Conservation (phyloP, 1,140 invertebrate genomes). For the Meloidogyne floridensis region DNA sequence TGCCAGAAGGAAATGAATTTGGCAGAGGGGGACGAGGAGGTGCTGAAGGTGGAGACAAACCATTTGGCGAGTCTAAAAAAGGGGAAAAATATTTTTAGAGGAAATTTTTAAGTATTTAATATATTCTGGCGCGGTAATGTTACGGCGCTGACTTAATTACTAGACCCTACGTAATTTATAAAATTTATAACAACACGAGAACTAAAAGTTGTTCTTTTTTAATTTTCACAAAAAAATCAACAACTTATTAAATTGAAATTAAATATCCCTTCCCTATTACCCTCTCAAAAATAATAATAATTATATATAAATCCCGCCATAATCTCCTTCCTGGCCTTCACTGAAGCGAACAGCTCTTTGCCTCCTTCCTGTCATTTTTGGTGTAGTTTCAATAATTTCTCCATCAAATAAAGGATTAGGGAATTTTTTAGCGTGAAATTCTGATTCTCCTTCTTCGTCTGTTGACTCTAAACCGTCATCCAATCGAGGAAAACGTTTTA, state of each 20-base stretch:
- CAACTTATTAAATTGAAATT: not conserved
- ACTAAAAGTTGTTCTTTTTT: too few relatives aligned
- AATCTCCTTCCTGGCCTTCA: conserved; percentile 12
- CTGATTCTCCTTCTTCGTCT: conserved; percentile 25
- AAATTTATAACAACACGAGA: too few relatives aligned
- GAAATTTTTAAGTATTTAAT: not conserved
- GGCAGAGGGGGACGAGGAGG: not conserved
- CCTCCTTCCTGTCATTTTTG: not conserved
- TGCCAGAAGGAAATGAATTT: not conserved
- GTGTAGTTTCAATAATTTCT: conserved; percentile 32
- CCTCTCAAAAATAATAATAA: not conserved
- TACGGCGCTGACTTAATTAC: not conserved
- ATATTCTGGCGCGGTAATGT: not conserved
- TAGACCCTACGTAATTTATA: too few relatives aligned
- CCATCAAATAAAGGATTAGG: conserved; percentile 17
- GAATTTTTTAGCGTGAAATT: conserved; percentile 5
- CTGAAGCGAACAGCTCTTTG: conserved; percentile 17
- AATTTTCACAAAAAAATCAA: too few relatives aligned
- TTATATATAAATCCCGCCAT: too few relatives aligned
- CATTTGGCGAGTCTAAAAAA: not conserved
- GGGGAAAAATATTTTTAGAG: not conserved
- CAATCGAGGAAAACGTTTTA: conserved; percentile 27
- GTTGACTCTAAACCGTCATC: conserved; percentile 17
- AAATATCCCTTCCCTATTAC: not conserved
- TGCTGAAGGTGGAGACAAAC: not conserved